Conservation (phyloP, 2,888 invertebrate genomes). For the Perithous albicinctus region DNA sequence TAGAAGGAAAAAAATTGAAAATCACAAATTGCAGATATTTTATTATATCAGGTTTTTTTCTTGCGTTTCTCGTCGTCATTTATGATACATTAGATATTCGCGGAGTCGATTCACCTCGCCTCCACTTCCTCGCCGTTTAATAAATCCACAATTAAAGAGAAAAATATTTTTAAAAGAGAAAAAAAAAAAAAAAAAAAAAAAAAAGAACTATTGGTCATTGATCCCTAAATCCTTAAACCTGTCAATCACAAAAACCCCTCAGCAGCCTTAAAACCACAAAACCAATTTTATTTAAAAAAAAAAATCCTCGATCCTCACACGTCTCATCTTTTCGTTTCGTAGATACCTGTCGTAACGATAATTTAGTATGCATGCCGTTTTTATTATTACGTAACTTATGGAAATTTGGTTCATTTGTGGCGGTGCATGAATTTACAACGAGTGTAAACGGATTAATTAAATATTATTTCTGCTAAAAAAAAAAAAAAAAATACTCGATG, state of each 20-base stretch:
- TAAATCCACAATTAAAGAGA: conserved; percentile 39
- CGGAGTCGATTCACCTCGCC: conserved; percentile 79
- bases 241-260: conserved; percentile 42
- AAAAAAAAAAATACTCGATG: not conserved
- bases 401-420: conserved; percentile 32
- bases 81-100: conserved; percentile 64
- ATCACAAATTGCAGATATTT: conserved; percentile 2
- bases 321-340: conserved; percentile 78
- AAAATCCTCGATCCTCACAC: conserved; percentile 70
- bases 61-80: conserved; percentile 73
- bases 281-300: conserved; percentile 41
- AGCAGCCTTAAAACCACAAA: conserved; percentile 19
- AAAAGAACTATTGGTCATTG: conserved; percentile 65
- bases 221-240: conserved; percentile 41
- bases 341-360: conserved; percentile 71
- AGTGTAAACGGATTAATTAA: conserved; percentile 55
- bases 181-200: too few relatives aligned
- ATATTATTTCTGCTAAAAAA: conserved; percentile 28
- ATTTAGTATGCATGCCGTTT: conserved; percentile 70
- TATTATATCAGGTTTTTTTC: conserved; percentile 37
- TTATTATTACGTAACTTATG: conserved; percentile 56
- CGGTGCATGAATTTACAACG: conserved; percentile 62
- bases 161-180: conserved; percentile 23
- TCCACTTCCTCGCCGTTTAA: conserved; percentile 66
- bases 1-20: too few relatives aligned